phyloP scores from a whole-genome alignment of 2,888 invertebrate genomes.

The Aradus depressus region DNA sequence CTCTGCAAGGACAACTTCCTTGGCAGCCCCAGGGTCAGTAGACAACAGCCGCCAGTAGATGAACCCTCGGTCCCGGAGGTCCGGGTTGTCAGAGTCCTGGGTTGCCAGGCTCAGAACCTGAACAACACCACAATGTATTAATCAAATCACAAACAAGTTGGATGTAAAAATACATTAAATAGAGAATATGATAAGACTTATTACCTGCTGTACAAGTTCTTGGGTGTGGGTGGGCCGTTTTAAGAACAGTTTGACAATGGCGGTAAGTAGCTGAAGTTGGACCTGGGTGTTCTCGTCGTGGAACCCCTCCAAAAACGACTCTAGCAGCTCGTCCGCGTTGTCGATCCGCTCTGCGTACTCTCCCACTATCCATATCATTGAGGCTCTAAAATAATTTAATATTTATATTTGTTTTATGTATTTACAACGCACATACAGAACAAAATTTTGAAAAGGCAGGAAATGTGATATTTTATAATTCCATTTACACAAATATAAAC shows the following conservation, averaged over 20 bases:
- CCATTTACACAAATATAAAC: no score
- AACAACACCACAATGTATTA: not conserved
- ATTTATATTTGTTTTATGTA: not conserved
- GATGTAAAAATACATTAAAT: not conserved
- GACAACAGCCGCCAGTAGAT: slow-evolving; percentile 98
- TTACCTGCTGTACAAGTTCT: slow-evolving; percentile 86
- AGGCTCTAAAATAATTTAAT: slow-evolving; percentile 50
- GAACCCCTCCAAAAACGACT: slow-evolving; percentile 96
- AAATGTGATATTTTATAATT: no score
- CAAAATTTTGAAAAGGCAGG: no score
- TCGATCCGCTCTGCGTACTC: slow-evolving; percentile 99
- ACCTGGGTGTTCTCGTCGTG: slow-evolving; percentile 94
- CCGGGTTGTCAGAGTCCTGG: slow-evolving; percentile 95
- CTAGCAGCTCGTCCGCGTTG: slow-evolving; percentile 95
- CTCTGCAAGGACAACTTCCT: slow-evolving; percentile 96
- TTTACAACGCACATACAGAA: no score
- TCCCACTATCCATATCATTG: slow-evolving; percentile 84
- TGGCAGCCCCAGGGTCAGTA: slow-evolving; percentile 98
- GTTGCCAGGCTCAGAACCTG: slow-evolving; percentile 71
- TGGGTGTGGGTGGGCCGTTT: slow-evolving; percentile 98
- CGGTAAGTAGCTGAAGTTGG: slow-evolving; percentile 91
- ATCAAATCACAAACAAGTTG: not conserved
- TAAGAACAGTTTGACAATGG: slow-evolving; percentile 95
- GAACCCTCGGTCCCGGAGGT: slow-evolving; percentile 93
- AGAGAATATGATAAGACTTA: slow-evolving; percentile 16